Evolutionary conservation across 2,113 vertebrate species (phyloP), one percentile per base, ranked within the genome.

Genomic region (Procavia capensis): DNA sequence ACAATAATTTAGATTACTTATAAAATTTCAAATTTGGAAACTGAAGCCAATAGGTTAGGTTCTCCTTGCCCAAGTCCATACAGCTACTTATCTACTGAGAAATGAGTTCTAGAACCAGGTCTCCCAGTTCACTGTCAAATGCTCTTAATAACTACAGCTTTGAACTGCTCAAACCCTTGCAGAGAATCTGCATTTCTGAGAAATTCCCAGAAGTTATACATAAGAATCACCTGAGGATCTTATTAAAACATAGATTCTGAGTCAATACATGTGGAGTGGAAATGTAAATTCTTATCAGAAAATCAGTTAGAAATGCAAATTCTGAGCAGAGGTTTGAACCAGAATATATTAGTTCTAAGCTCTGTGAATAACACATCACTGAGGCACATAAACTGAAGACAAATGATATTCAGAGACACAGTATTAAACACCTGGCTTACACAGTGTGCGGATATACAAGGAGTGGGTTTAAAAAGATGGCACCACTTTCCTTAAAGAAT

Each of bases 1-100:
- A 68, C 63, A 17, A 14, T 31, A 27, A 82, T 31, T 59, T 74
- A 39, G 39, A 90, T 29, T 86, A 74, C 43, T 50, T 31, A 50
- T 66, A 34, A n/a, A 66, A 34, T 81, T 93, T 61, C 68, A 39
- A n/a, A 86, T 57, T 93, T 72, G 50, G 22, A 90, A 93, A 63
- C 45, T 75, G n/a, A 70, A 50, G 20, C 75, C 7, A 29, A 75
- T 57, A 59, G 16, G 43, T n/a, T 24, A 31, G 54, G 27, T 11
- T 5, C 17, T 61, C 57, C 24, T 64, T 1, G 29, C 9, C 5
- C 16, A 59, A 50, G 24, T 24, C 25, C 43, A 29, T 20, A n/a
- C 45, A 63, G 17, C 8, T 70, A 25, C 64, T 27, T 88, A 74
- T 34, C 63, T 66, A 66, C 63, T 64, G 11, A 36, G 31, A 83